Evolutionary conservation across 2,113 vertebrate genomes (phyloP).

Genomic region (Haemorhous mexicanus): DNA sequence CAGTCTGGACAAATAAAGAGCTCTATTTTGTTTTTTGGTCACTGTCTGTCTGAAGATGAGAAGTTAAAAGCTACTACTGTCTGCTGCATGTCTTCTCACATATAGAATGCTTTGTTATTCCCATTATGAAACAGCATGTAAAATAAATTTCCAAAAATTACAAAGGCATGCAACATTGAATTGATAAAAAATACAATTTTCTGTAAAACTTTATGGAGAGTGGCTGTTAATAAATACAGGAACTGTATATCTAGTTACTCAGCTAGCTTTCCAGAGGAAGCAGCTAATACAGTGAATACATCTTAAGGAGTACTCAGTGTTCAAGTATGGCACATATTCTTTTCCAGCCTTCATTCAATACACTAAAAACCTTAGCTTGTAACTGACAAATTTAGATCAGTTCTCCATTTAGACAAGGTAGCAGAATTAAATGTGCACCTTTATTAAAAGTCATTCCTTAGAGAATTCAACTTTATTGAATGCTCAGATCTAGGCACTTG

Average conservation of each 20-base stretch:
- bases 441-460: background rate
- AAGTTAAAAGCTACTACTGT: background rate
- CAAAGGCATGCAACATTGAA: background rate
- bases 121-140: background rate
- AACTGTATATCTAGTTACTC: background rate
- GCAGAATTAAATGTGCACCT: background rate
- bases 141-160: background rate
- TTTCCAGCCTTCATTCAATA: background rate
- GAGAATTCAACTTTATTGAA: background rate
- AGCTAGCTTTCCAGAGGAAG: background rate
- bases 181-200: background rate
- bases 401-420: background rate
- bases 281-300: background rate
- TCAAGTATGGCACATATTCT: background rate
- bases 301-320: background rate
- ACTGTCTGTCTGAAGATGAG: background rate
- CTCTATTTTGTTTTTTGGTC: background rate
- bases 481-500: background rate
- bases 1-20: background rate
- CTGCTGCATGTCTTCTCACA: background rate
- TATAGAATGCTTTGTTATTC: background rate
- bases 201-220: background rate
- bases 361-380: background rate
- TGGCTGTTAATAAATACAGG: background rate
- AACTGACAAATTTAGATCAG: background rate